phyloP scores from a whole-genome alignment of 2,797 vertebrate genomes.

The Protonibea diacanthus region DNA sequence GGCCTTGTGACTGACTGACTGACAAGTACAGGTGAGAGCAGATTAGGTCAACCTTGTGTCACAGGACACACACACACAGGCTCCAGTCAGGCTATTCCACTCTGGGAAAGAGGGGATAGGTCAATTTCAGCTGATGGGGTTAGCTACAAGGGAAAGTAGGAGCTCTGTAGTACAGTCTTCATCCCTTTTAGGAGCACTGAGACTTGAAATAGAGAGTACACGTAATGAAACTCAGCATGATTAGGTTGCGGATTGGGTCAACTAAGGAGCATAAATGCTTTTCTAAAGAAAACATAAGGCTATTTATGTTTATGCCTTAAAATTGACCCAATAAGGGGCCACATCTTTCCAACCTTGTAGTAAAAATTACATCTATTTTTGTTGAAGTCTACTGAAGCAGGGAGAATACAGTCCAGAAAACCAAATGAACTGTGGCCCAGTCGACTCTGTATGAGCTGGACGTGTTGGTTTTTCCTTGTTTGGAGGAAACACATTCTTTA shows the following conservation, averaged over 20 bases:
- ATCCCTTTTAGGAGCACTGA: neutral
- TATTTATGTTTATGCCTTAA: neutral
- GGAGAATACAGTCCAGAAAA: conserved; percentile 33
- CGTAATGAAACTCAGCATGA: neutral
- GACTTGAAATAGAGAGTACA: neutral
- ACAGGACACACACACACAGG: conserved; percentile 61
- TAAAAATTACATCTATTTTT: neutral
- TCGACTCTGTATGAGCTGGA: conserved; percentile 60
- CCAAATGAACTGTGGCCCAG: conserved; percentile 50
- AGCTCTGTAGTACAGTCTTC: conserved; percentile 1
- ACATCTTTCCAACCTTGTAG: neutral
- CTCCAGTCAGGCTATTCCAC: conserved; percentile 72
- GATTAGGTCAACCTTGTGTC: conserved; percentile 71
- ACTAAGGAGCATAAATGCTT: neutral
- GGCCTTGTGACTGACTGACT: conserved; percentile 76
- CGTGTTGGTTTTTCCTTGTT: conserved; percentile 72
- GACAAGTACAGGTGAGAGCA: conserved; percentile 83
- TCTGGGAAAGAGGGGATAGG: conserved; percentile 69
- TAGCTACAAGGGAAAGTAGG: conserved; percentile 60
- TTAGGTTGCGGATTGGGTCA: neutral
- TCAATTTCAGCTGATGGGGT: conserved; percentile 69
- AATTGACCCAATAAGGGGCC: neutral
- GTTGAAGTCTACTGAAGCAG: conserved; percentile 6
- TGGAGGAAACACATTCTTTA: conserved; percentile 81
- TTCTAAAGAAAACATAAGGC: neutral